phyloP scores from a whole-genome alignment of 2,888 invertebrate species.

The Diplolepis rosae region DNA sequence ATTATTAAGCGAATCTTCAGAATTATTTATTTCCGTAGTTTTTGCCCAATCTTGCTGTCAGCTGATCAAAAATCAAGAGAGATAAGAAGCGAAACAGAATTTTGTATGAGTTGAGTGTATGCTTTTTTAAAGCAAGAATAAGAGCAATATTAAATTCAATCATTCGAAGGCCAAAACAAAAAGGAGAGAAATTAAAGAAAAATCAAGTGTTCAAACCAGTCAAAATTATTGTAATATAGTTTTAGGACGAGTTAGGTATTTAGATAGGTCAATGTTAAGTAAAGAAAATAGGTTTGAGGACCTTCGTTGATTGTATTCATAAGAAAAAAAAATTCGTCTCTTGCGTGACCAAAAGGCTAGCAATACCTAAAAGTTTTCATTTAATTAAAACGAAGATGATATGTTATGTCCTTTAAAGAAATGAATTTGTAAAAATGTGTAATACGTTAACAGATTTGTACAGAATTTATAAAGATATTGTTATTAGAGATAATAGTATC shows the following conservation, averaged over 20 bases:
- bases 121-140: background rate
- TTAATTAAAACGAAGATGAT: too few relatives aligned
- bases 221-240: conserved; percentile 28
- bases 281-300: conserved; percentile 35
- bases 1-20: background rate
- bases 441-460: background rate
- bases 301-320: conserved; percentile 2
- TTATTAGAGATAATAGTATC: background rate
- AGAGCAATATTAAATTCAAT: background rate
- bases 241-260: conserved; percentile 38
- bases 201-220: conserved; percentile 26
- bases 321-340: conserved; percentile 6
- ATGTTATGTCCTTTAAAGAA: background rate
- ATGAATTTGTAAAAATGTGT: background rate
- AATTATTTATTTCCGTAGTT: conserved; percentile 24
- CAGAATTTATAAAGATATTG: background rate
- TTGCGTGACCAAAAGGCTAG: conserved; percentile 33
- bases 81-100: background rate
- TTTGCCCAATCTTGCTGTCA: conserved; percentile 15
- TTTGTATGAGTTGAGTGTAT: background rate
- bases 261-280: conserved; percentile 39
- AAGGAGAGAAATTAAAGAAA: background rate
- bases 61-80: background rate
- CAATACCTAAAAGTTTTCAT: background rate
- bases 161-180: background rate